Evolutionary conservation across 1,140 invertebrate species (phyloP).

Genomic region (Araneus ventricosus): DNA sequence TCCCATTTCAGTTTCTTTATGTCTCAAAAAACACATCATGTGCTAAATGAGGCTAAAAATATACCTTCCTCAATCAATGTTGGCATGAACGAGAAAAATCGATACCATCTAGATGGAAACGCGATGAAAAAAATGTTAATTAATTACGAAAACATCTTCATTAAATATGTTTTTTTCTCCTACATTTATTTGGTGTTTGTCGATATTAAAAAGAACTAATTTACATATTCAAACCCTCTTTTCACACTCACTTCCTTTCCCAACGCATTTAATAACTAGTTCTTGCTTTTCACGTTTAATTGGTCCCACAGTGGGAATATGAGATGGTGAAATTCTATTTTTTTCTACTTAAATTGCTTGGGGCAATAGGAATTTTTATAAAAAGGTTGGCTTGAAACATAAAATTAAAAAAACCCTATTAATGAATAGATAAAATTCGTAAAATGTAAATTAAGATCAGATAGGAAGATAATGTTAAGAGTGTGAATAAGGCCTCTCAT

Average conservation of each 20-base stretch:
- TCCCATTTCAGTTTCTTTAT: too few species aligned
- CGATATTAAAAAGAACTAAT: neutral
- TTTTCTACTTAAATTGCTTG: neutral
- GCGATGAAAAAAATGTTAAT: neutral
- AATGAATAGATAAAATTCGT: neutral
- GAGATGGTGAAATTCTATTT: neutral
- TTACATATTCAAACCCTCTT: neutral
- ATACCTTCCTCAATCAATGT: too few species aligned
- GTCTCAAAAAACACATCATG: too few species aligned
- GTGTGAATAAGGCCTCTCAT: too few species aligned
- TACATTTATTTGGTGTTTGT: neutral
- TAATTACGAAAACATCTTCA: neutral
- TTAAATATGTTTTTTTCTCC: neutral
- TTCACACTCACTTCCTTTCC: neutral
- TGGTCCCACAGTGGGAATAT: neutral
- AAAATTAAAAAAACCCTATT: neutral
- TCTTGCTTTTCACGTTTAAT: neutral
- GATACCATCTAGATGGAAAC: neutral
- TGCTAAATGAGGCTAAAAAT: too few species aligned
- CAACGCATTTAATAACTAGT: neutral
- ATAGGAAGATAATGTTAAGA: too few species aligned
- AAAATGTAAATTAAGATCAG: too few species aligned
- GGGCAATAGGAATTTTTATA: neutral
- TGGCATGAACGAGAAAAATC: neutral
- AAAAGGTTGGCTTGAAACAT: neutral